Percentiles rank a stretch among this genome's conserved stretches.
Evolutionary conservation across 2,113 vertebrate genomes (phyloP).

Genomic region (Ahaetulla prasina): DNA sequence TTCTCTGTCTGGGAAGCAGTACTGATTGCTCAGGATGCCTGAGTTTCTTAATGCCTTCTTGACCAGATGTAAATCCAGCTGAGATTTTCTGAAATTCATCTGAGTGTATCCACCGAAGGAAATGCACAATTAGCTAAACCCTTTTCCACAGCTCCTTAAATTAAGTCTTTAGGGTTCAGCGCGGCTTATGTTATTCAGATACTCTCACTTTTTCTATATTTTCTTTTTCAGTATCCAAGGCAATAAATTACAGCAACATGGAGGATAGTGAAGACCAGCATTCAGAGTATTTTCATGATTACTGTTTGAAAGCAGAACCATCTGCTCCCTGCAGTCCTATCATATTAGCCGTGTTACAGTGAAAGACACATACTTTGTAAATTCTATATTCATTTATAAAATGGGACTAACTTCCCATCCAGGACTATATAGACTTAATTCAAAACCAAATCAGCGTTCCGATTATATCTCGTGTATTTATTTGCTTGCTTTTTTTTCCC

Average conservation of each 20-base stretch:
- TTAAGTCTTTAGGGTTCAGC: constrained; percentile 45
- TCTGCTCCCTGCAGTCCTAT: constrained; percentile 36
- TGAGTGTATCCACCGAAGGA: neutral
- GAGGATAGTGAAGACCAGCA: constrained; percentile 39
- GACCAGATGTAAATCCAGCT: neutral
- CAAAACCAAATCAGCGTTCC: neutral
- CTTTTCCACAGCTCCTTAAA: constrained; percentile 48
- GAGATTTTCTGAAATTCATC: constrained; percentile 25
- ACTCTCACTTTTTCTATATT: constrained; percentile 35
- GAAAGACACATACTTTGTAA: neutral
- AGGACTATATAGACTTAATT: neutral
- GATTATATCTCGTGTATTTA: neutral
- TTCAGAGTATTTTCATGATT: constrained; percentile 50
- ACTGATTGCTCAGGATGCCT: neutral
- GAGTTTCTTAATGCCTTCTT: neutral
- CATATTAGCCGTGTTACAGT: constrained; percentile 47
- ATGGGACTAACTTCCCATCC: neutral
- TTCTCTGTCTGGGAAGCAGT: neutral
- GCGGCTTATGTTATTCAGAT: constrained; percentile 38
- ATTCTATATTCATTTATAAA: neutral
- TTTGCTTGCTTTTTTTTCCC: neutral
- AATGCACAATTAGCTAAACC: constrained; percentile 29
- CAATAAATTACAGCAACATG: constrained; percentile 52
- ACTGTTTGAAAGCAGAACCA: constrained; percentile 8
- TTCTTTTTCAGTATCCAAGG: constrained; percentile 52